Conservation (phyloP, 2,113 vertebrate genomes). For the Lonchura striata region DNA sequence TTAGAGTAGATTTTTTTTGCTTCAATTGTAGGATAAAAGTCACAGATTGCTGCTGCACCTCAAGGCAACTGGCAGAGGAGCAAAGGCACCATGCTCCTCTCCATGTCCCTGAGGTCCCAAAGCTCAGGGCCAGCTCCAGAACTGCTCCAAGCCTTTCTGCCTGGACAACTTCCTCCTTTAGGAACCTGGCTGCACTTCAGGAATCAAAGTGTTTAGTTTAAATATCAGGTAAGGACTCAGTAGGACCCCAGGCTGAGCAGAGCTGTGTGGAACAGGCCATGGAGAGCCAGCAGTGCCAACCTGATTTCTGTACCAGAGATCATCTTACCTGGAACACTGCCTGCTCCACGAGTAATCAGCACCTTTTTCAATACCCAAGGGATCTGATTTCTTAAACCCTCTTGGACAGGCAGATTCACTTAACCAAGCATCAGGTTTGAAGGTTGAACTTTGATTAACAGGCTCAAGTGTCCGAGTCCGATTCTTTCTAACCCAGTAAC, state of each 20-base stretch:
- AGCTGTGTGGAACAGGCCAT: fast-evolving
- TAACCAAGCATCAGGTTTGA: background rate
- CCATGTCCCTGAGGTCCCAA: fast-evolving
- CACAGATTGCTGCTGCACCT: background rate
- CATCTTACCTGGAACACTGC: background rate
- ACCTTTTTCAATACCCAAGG: background rate
- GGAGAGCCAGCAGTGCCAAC: background rate
- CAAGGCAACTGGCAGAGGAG: background rate
- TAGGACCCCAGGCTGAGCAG: background rate
- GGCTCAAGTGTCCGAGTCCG: background rate
- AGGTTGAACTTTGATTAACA: conserved; percentile 5
- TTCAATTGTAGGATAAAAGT: background rate
- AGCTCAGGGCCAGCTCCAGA: background rate
- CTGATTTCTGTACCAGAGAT: background rate
- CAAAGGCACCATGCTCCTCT: fast-evolving
- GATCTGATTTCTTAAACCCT: conserved; percentile 6
- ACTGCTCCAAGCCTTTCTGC: background rate
- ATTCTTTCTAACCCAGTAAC: background rate
- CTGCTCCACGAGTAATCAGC: background rate
- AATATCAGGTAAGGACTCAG: background rate
- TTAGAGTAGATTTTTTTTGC: background rate
- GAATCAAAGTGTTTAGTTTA: background rate
- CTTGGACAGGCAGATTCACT: background rate
- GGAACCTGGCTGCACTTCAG: background rate
- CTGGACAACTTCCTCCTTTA: background rate